A percentile compares a stretch with the other conserved stretches of the same genome.
These are phyloP conservation scores for Leptobrachium ailaonicum DNA, from an alignment of 2,113 vertebrate species.

Conservation along the genomic window DNA sequence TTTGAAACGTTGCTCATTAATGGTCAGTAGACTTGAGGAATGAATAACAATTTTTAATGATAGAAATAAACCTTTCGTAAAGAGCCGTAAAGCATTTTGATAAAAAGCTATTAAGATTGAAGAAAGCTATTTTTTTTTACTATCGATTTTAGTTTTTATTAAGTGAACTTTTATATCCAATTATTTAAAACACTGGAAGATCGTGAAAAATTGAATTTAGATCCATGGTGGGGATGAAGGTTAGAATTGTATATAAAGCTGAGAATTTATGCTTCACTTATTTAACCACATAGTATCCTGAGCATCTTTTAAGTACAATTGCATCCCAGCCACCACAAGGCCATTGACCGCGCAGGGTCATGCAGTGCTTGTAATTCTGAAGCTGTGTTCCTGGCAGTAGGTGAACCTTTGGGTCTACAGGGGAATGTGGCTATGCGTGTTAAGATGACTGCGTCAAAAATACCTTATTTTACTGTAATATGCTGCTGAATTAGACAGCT, in stretches of 20 bases:
- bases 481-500: too few relatives aligned
- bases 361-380: slow-evolving; percentile 16
- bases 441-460: too few relatives aligned
- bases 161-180: slow-evolving; percentile 27
- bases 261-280: background rate
- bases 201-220: background rate
- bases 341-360: background rate
- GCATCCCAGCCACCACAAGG: background rate
- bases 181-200: slow-evolving; percentile 24
- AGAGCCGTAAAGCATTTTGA: slow-evolving; percentile 22
- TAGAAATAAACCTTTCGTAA: slow-evolving; percentile 31
- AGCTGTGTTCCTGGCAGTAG: background rate
- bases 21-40: slow-evolving; percentile 4
- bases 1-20: slow-evolving; percentile 3
- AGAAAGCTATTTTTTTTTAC: slow-evolving; percentile 7
- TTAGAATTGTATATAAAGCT: background rate
- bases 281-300: background rate
- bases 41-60: slow-evolving; percentile 25
- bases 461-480: too few relatives aligned
- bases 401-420: background rate
- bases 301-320: background rate
- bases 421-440: too few relatives aligned
- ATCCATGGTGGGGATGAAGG: background rate
- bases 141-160: slow-evolving; percentile 30
- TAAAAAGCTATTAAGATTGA: slow-evolving; percentile 19